These are phyloP conservation scores for Charina bottae DNA, from an alignment of 2,113 vertebrate genomes.

Conservation along the genomic window DNA sequence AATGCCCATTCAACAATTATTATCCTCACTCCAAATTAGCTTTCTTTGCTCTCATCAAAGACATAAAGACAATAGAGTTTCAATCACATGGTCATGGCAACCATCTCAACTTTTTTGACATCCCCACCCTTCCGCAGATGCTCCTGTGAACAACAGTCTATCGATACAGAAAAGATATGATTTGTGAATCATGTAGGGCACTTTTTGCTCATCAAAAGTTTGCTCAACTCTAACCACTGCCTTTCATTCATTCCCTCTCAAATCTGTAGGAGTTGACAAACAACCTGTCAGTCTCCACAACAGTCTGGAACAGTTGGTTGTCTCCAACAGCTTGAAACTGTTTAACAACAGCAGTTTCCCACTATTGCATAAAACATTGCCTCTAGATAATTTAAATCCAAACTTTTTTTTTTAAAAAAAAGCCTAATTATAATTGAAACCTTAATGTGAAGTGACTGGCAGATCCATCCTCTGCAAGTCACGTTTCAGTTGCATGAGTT, in stretches of 20 bases:
- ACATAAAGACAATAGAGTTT: not conserved
- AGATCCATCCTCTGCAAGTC: not conserved
- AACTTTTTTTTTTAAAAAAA: not conserved
- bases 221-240: not conserved
- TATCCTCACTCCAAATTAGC: not conserved
- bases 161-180: not conserved
- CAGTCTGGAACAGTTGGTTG: not conserved
- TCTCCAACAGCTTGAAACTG: conserved; percentile 20
- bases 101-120: not conserved
- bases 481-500: not conserved
- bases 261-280: not conserved
- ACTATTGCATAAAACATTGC: not conserved
- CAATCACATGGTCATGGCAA: not conserved
- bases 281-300: not conserved
- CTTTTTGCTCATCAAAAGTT: not conserved
- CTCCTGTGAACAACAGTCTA: not conserved
- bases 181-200: too few relatives aligned
- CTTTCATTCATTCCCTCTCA: not conserved
- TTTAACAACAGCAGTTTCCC: conserved; percentile 11
- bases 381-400: conserved; percentile 5
- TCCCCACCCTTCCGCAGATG: not conserved
- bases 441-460: not conserved
- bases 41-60: not conserved
- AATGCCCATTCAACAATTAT: not conserved
- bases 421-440: conserved; percentile 10